phyloP scores from a whole-genome alignment of 37 sponge, comb jelly and placozoan species.

The Aplysina aerophoba region DNA sequence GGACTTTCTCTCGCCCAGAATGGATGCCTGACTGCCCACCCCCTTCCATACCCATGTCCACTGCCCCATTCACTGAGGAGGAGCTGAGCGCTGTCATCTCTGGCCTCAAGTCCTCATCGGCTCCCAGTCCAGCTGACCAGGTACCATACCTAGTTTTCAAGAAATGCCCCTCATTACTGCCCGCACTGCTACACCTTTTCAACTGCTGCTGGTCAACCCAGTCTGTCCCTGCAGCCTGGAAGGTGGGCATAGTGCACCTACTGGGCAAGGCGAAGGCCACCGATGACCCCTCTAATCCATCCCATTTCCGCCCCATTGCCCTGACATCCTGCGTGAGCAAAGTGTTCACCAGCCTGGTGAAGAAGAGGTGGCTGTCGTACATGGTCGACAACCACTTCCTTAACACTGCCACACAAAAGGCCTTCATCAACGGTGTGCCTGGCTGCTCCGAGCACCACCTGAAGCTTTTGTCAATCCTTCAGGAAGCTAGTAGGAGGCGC shows the following conservation, averaged over 20 bases:
- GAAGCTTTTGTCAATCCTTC: background rate
- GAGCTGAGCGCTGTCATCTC: too few relatives aligned
- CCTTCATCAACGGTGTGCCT: background rate
- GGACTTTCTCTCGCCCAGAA: background rate
- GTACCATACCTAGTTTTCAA: background rate
- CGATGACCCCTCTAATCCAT: background rate
- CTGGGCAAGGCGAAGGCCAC: background rate
- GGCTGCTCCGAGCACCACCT: constrained; percentile 24
- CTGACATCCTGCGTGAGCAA: background rate
- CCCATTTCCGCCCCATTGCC: constrained; percentile 4
- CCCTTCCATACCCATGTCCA: background rate
- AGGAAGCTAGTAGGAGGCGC: background rate
- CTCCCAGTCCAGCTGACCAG: background rate
- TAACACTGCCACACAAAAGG: too few relatives aligned
- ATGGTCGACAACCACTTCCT: too few relatives aligned
- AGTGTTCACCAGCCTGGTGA: background rate
- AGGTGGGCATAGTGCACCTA: constrained; percentile 8
- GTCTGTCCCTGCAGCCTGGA: constrained; percentile 18
- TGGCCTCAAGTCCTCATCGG: background rate
- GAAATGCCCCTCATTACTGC: background rate
- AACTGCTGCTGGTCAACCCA: constrained; percentile 22
- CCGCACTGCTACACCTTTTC: background rate
- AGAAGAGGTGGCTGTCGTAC: too few relatives aligned
- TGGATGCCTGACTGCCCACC: constrained; percentile 6
- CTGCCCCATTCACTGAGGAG: background rate